phyloP scores from a whole-genome alignment of 2,888 invertebrate species.

The Ceratothoa steindachneri region DNA sequence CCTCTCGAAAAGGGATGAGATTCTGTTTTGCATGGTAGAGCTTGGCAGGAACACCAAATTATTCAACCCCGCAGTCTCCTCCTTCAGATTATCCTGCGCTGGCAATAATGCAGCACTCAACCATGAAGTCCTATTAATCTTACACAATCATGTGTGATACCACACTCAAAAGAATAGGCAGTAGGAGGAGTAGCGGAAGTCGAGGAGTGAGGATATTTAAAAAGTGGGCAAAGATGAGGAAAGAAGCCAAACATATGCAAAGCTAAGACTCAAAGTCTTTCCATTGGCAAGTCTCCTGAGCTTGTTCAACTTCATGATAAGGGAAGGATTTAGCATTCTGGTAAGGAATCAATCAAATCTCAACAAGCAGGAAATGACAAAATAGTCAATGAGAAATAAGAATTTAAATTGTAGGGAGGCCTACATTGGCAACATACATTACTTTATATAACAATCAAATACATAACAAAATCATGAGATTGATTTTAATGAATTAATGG shows the following conservation, averaged over 20 bases:
- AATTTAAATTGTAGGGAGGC: too few relatives aligned
- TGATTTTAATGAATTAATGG: too few relatives aligned
- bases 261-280: too few relatives aligned
- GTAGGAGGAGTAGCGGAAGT: background rate
- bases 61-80: background rate
- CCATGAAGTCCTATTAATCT: background rate
- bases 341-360: too few relatives aligned
- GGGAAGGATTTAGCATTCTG: too few relatives aligned
- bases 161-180: background rate
- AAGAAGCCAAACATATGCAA: background rate
- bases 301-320: too few relatives aligned
- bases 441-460: too few relatives aligned
- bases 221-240: background rate
- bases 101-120: background rate
- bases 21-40: background rate
- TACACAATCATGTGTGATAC: background rate
- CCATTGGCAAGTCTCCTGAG: too few relatives aligned
- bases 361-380: too few relatives aligned
- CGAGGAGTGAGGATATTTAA: background rate
- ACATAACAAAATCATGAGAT: too few relatives aligned
- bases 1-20: conserved; percentile 7
- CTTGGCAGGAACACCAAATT: conserved; percentile 6
- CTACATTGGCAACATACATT: too few relatives aligned
- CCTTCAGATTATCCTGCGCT: background rate
- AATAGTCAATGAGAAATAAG: too few relatives aligned